Evolutionary conservation across 2,797 vertebrate genomes (phyloP).

Genomic region (Clarias platycephalus): DNA sequence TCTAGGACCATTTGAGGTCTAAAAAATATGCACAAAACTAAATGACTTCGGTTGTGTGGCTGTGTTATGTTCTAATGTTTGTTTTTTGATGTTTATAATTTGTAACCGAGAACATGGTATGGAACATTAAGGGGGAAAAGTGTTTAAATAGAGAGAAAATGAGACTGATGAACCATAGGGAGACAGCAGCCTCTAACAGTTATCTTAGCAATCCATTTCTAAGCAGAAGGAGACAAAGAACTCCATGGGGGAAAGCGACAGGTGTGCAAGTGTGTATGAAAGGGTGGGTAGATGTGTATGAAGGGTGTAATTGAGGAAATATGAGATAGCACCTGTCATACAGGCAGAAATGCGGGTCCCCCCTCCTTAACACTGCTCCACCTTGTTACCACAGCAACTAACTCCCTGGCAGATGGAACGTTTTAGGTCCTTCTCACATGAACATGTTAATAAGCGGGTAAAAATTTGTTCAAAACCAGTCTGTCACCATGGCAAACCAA

Average conservation of each 20-base stretch:
- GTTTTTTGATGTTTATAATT: not conserved
- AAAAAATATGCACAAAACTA: constrained; percentile 9
- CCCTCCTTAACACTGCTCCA: constrained; percentile 46
- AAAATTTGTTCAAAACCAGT: constrained; percentile 23
- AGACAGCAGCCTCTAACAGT: not conserved
- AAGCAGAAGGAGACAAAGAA: constrained; percentile 57
- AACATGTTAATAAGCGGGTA: constrained; percentile 19
- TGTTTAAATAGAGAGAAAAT: not conserved
- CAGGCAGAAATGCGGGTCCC: constrained; percentile 57
- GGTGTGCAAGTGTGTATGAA: constrained; percentile 57
- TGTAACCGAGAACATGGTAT: not conserved
- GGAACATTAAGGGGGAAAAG: constrained; percentile 7
- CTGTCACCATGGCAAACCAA: constrained; percentile 27
- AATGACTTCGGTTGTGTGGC: not conserved
- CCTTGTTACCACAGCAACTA: constrained; percentile 40
- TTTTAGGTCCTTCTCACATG: constrained; percentile 35
- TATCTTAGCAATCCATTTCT: constrained; percentile 61
- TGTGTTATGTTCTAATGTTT: not conserved
- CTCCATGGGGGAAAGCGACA: constrained; percentile 64
- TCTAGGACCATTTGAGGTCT: not conserved
- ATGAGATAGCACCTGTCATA: constrained; percentile 73
- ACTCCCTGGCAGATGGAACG: constrained; percentile 42
- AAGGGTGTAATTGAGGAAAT: constrained; percentile 67
- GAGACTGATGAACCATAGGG: not conserved
- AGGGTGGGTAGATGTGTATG: constrained; percentile 56